Evolutionary conservation across 2,888 invertebrate genomes (phyloP).

Genomic region (Drosophila pegasa): DNA sequence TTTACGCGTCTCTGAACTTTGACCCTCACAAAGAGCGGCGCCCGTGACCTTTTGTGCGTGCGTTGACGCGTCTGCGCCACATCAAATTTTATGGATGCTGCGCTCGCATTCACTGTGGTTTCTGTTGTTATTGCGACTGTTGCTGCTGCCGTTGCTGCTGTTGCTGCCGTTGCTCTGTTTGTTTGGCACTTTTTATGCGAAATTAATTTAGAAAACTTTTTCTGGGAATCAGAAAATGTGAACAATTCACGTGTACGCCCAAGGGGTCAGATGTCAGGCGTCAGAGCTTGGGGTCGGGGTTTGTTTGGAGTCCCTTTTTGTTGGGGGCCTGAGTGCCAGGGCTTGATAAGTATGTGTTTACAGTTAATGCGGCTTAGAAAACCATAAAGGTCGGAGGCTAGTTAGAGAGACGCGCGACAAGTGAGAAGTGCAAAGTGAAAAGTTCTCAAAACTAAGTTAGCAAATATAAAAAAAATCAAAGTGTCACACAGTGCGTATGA

Average conservation of each 20-base stretch:
- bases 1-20: slow-evolving; percentile 78
- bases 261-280: not conserved
- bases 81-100: slow-evolving; percentile 64
- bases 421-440: slow-evolving; percentile 10
- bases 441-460: slow-evolving; percentile 11
- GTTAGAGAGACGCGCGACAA: slow-evolving; percentile 16
- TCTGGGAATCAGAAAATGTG: slow-evolving; percentile 40
- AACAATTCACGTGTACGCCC: slow-evolving; percentile 38
- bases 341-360: slow-evolving; percentile 30
- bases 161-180: slow-evolving; percentile 7
- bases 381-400: slow-evolving; percentile 37
- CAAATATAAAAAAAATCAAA: not conserved
- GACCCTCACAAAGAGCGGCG: slow-evolving; percentile 62
- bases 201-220: slow-evolving; percentile 77
- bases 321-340: slow-evolving; percentile 11
- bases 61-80: slow-evolving; percentile 49
- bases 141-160: slow-evolving; percentile 10
- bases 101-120: slow-evolving; percentile 26
- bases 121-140: slow-evolving; percentile 29
- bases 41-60: slow-evolving; percentile 70
- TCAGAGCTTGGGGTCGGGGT: not conserved
- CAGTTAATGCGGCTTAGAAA: slow-evolving; percentile 41
- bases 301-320: slow-evolving; percentile 12
- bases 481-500: slow-evolving; percentile 1
- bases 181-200: slow-evolving; percentile 64